Percentiles rank a stretch among this genome's conserved stretches.
Evolutionary conservation across 2,888 invertebrate species (phyloP).

Genomic region (Tachina grossa): DNA sequence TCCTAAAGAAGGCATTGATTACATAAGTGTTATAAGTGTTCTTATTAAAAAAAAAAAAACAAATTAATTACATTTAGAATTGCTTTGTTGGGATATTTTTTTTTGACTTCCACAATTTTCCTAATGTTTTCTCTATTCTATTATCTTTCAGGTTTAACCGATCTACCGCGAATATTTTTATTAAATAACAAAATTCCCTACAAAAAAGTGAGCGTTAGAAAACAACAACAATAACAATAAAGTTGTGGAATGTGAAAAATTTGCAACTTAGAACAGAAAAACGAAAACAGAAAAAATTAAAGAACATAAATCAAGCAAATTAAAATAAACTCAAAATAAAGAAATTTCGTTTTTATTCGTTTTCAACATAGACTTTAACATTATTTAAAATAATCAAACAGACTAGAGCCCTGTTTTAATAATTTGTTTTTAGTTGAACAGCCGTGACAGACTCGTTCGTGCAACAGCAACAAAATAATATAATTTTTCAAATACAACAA

Average conservation of each 20-base stretch:
- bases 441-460: constrained; percentile 28
- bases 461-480: constrained; percentile 23
- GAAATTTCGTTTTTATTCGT: constrained; percentile 29
- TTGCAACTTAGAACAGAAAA: not conserved
- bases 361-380: constrained; percentile 47
- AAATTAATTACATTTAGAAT: no score
- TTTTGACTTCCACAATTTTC: not conserved
- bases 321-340: constrained; percentile 13
- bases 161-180: constrained; percentile 22
- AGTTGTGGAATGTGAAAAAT: not conserved
- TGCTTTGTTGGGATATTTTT: not conserved
- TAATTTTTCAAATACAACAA: constrained; percentile 56
- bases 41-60: no score
- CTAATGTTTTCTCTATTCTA: not conserved
- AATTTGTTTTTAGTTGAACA: constrained; percentile 56
- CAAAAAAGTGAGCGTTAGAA: constrained; percentile 5
- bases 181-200: constrained; percentile 22
- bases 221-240: not conserved
- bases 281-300: not conserved
- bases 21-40: no score
- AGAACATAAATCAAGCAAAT: constrained; percentile 11
- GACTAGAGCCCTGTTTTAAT: constrained; percentile 70
- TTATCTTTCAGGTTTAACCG: constrained; percentile 17
- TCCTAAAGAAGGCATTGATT: no score
- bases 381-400: constrained; percentile 61